Evolutionary conservation across 37 sponge, comb jelly and placozoan genomes (phyloP).

Genomic region (Cliona cf. orientalis): DNA sequence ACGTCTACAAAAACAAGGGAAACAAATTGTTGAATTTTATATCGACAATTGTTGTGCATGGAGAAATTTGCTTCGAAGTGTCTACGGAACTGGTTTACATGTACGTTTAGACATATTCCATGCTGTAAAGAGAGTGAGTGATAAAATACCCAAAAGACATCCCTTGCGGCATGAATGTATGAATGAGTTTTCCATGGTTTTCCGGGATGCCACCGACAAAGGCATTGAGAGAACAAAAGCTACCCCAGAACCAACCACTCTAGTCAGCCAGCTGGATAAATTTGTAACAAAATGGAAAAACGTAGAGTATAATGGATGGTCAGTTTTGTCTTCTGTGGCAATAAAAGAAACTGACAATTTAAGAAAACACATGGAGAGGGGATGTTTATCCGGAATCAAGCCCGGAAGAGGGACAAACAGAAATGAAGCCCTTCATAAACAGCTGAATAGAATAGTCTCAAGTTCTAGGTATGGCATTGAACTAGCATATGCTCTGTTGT

Average conservation of each 20-base stretch:
- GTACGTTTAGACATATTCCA: slow-evolving; percentile 49
- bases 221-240: slow-evolving; percentile 4
- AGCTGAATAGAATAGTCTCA: slow-evolving; percentile 13
- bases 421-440: slow-evolving; percentile 40
- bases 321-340: slow-evolving; percentile 12
- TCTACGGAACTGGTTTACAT: slow-evolving; percentile 22
- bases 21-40: slow-evolving; percentile 16
- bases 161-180: slow-evolving; percentile 17
- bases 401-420: slow-evolving; percentile 46
- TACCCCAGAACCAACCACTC: slow-evolving; percentile 33
- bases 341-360: slow-evolving; percentile 15
- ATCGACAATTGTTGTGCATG: slow-evolving; percentile 56
- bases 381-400: slow-evolving; percentile 41
- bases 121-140: slow-evolving; percentile 41
- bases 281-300: slow-evolving; percentile 27
- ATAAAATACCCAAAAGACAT: slow-evolving; percentile 45
- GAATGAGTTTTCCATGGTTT: slow-evolving; percentile 26
- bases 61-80: slow-evolving; percentile 31
- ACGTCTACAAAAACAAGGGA: slow-evolving; percentile 11
- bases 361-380: slow-evolving; percentile 27
- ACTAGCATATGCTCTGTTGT: slow-evolving; percentile 47
- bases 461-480: slow-evolving; percentile 36
- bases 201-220: slow-evolving; percentile 30
- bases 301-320: not conserved
- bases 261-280: not conserved